These are phyloP conservation scores for Catocala sponsa DNA, from an alignment of 2,888 invertebrate genomes.

Conservation along the genomic window DNA sequence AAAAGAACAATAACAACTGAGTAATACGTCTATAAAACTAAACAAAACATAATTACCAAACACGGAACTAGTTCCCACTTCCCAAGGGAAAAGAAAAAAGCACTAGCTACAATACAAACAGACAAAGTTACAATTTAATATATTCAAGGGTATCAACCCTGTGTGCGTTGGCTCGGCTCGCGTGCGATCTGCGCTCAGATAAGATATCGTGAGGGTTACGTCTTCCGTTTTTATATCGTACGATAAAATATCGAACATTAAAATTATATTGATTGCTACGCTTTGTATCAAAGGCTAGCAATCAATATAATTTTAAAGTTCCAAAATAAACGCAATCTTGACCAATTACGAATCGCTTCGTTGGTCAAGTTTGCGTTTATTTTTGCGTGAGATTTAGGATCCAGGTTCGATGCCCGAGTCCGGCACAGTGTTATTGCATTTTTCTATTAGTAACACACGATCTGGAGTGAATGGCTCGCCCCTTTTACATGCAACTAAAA, in stretches of 20 bases:
- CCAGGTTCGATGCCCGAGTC: too few relatives aligned
- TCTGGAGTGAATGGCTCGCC: too few relatives aligned
- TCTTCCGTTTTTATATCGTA: constrained; percentile 15
- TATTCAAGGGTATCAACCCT: constrained; percentile 29
- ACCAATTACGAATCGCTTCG: too few relatives aligned
- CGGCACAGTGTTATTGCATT: too few relatives aligned
- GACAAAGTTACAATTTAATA: constrained; percentile 29
- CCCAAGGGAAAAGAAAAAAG: constrained; percentile 4
- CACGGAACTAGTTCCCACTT: constrained; percentile 2
- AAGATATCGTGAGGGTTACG: constrained; percentile 17
- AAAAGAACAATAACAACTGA: not conserved
- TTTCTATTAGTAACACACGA: too few relatives aligned
- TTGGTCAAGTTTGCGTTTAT: too few relatives aligned
- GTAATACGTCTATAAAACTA: not conserved
- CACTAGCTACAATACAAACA: not conserved
- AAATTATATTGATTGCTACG: too few relatives aligned
- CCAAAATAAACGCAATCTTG: too few relatives aligned
- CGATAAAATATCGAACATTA: constrained; percentile 2
- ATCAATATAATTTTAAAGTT: too few relatives aligned
- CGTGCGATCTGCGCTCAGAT: constrained; percentile 28
- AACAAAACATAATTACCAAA: constrained; percentile 1
- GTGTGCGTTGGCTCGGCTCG: constrained; percentile 4
- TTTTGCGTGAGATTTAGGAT: too few relatives aligned
- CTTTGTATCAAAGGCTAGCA: too few relatives aligned
- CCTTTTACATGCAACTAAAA: too few relatives aligned